Percentiles rank a stretch among this genome's conserved stretches.
Evolutionary conservation across 2,888 invertebrate species (phyloP).

Genomic region (Myathropa florea): DNA sequence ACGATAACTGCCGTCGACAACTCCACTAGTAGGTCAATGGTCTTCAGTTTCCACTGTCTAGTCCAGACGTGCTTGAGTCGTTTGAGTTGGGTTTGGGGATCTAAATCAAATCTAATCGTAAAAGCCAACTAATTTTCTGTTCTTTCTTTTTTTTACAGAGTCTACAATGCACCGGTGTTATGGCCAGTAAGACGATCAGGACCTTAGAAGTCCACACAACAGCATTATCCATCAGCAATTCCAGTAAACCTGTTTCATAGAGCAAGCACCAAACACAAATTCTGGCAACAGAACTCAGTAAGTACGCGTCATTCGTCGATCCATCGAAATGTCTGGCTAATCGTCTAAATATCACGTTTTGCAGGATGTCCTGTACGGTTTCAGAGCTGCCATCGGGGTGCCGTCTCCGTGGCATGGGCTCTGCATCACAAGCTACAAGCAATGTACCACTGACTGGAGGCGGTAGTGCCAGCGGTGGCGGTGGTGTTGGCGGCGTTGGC

Average conservation of each 20-base stretch:
- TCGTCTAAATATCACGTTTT: neutral
- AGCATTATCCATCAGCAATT: slow-evolving; percentile 37
- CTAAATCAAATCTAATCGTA: too few relatives aligned
- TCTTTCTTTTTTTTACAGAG: slow-evolving; percentile 42
- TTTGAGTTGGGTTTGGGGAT: too few relatives aligned
- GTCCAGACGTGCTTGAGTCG: neutral
- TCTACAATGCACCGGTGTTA: slow-evolving; percentile 63
- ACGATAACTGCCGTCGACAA: neutral
- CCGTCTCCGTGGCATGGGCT: slow-evolving; percentile 81
- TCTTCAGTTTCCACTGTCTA: too few relatives aligned
- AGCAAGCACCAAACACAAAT: slow-evolving; percentile 63
- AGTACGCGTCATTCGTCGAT: neutral
- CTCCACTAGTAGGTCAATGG: neutral
- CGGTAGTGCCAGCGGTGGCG: slow-evolving; percentile 74
- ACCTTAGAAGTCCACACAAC: slow-evolving; percentile 54
- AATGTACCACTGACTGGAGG: slow-evolving; percentile 75
- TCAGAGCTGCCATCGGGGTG: slow-evolving; percentile 81
- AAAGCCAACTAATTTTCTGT: neutral
- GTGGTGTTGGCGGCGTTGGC: slow-evolving; percentile 60
- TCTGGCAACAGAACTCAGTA: slow-evolving; percentile 71
- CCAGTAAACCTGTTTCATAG: slow-evolving; percentile 61
- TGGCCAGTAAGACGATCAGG: slow-evolving; percentile 52
- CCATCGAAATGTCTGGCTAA: neutral
- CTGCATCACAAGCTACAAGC: slow-evolving; percentile 77
- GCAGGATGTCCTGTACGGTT: slow-evolving; percentile 84